Evolutionary conservation across 2,888 invertebrate genomes (phyloP).

Genomic region (Syrista parreyssii): DNA sequence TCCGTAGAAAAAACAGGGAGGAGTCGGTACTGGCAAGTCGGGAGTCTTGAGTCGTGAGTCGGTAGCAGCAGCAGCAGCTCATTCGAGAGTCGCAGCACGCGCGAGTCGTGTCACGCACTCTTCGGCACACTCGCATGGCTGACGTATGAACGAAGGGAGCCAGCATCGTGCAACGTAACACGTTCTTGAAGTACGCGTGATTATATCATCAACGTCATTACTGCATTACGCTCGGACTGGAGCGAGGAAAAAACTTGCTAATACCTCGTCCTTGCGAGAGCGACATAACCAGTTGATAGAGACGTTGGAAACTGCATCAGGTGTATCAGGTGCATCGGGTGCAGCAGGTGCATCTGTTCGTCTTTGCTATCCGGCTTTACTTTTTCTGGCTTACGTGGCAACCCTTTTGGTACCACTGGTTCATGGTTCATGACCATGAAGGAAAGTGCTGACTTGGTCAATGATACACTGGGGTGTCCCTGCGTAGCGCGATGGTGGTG

Average conservation of each 20-base stretch:
- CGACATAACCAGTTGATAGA: neutral
- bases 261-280: neutral
- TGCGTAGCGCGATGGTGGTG: neutral
- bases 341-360: too few relatives aligned
- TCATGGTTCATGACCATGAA: too few relatives aligned
- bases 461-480: too few relatives aligned
- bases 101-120: constrained; percentile 47
- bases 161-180: neutral
- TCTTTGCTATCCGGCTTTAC: too few relatives aligned
- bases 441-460: too few relatives aligned
- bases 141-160: constrained; percentile 15
- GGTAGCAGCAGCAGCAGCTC: constrained; percentile 16
- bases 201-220: constrained; percentile 62
- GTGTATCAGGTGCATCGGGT: too few relatives aligned
- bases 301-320: too few relatives aligned
- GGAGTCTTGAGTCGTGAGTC: too few relatives aligned
- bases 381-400: too few relatives aligned
- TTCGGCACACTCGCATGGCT: constrained; percentile 21
- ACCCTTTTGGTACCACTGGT: too few relatives aligned
- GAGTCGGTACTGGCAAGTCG: too few relatives aligned
- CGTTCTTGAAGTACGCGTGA: constrained; percentile 33
- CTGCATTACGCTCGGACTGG: constrained; percentile 50
- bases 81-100: constrained; percentile 48
- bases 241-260: neutral
- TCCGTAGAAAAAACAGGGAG: too few relatives aligned